Evolutionary conservation across 1,140 invertebrate species (phyloP).

Genomic region (Drosophila jambulina): DNA sequence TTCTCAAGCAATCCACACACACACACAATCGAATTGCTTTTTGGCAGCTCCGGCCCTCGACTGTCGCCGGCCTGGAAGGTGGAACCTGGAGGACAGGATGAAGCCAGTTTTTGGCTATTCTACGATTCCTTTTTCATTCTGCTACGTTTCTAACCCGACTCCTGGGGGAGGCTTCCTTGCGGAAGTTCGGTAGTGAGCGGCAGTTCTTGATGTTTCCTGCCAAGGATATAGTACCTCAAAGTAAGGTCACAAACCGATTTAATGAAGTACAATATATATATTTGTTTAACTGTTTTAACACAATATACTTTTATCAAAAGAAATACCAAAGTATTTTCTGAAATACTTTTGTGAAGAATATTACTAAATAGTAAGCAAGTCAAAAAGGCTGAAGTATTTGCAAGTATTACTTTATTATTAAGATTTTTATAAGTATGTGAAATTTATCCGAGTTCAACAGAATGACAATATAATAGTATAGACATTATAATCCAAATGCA

Average conservation of each 20-base stretch:
- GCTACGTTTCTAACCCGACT: background rate
- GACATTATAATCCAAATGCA: background rate
- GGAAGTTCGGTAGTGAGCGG: constrained; percentile 19
- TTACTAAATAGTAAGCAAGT: too few species aligned
- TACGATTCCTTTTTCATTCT: constrained; percentile 19
- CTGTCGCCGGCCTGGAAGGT: constrained; percentile 25
- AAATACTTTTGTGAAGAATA: background rate
- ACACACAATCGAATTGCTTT: constrained; percentile 37
- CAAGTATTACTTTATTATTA: background rate
- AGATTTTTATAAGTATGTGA: background rate
- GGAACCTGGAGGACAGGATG: constrained; percentile 17
- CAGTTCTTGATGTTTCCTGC: constrained; percentile 27
- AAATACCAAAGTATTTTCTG: background rate
- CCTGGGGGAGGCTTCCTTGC: constrained; percentile 20
- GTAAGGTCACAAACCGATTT: background rate
- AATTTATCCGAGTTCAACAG: background rate
- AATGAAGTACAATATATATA: too few species aligned
- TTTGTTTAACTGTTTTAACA: too few species aligned
- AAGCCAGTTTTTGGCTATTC: constrained; percentile 35
- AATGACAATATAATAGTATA: background rate
- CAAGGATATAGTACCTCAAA: constrained; percentile 3
- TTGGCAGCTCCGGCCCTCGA: constrained; percentile 40
- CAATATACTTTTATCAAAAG: background rate
- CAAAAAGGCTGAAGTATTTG: background rate
- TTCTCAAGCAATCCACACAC: constrained; percentile 38